These are phyloP conservation scores for Aplodontia rufa DNA, from an alignment of 2,113 vertebrate species.

Conservation along the genomic window DNA sequence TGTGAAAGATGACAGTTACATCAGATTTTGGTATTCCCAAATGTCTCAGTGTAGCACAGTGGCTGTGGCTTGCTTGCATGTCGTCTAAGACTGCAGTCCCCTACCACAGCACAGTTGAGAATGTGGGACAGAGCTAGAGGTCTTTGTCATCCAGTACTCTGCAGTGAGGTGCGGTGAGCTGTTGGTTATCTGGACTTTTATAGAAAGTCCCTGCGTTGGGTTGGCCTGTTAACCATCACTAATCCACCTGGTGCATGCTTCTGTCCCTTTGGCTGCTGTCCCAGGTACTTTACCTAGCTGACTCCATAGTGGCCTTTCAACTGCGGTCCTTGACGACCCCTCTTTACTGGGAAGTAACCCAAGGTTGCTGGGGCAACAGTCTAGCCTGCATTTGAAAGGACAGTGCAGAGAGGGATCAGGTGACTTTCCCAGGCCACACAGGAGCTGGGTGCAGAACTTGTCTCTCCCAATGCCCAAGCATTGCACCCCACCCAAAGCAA, in stretches of 20 bases:
- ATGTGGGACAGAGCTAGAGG: not conserved
- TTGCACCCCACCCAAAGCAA: no score
- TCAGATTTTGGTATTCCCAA: not conserved
- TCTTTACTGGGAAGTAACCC: not conserved
- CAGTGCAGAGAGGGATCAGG: not conserved
- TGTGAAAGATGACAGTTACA: not conserved
- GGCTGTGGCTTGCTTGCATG: accelerated
- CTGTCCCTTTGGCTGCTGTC: accelerated
- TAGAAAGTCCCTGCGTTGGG: not conserved
- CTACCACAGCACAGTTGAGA: accelerated
- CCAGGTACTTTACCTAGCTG: no score
- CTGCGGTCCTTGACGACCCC: no score
- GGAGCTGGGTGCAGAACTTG: not conserved
- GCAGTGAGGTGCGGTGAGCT: not conserved
- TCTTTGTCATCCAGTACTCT: not conserved
- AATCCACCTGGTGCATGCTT: not conserved
- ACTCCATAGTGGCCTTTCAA: not conserved
- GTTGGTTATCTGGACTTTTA: not conserved
- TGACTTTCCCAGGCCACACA: not conserved
- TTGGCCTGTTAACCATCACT: not conserved
- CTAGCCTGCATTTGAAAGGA: not conserved
- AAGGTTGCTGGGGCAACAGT: not conserved
- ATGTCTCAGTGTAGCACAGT: not conserved
- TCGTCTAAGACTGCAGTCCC: not conserved
- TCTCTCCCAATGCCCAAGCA: accelerated